Percentiles rank a stretch among this genome's conserved stretches.
Conservation (phyloP, 2,888 invertebrate genomes). For the Amorpha juglandis region DNA sequence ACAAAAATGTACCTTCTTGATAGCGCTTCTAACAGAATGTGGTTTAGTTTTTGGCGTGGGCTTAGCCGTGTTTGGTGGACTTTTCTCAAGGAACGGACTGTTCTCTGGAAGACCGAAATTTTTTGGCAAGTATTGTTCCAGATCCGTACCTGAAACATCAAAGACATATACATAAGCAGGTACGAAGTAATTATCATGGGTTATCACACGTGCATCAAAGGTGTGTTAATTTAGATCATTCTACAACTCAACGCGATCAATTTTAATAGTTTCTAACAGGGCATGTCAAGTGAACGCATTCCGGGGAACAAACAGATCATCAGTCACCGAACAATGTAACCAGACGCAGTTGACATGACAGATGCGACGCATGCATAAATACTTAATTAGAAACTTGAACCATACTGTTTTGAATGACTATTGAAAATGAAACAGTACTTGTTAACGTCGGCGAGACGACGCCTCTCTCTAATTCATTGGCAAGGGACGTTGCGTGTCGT, state of each 20-base stretch:
- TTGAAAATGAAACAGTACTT: constrained; percentile 22
- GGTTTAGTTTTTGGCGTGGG: constrained; percentile 68
- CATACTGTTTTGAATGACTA: constrained; percentile 38
- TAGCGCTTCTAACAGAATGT: constrained; percentile 58
- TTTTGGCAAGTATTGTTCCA: constrained; percentile 86
- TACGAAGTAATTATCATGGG: not conserved
- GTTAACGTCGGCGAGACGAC: constrained; percentile 1
- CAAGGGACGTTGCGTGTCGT: constrained; percentile 19
- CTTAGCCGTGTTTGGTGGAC: constrained; percentile 75
- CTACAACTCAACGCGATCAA: constrained; percentile 11
- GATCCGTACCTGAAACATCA: constrained; percentile 80
- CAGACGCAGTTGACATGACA: constrained; percentile 39
- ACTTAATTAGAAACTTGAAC: constrained; percentile 51
- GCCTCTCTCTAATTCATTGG: not conserved
- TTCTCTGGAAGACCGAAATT: constrained; percentile 85
- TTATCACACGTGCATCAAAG: constrained; percentile 1
- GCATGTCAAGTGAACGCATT: constrained; percentile 31
- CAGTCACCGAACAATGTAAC: constrained; percentile 46
- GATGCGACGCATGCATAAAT: constrained; percentile 53
- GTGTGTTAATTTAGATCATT: constrained; percentile 14
- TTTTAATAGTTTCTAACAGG: constrained; percentile 19
- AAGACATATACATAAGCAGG: not conserved
- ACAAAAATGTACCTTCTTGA: constrained; percentile 62
- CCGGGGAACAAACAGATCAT: constrained; percentile 43
- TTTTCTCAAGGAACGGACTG: constrained; percentile 79